Evolutionary conservation across 2,113 vertebrate species (phyloP).

Genomic region (Eptesicus fuscus): DNA sequence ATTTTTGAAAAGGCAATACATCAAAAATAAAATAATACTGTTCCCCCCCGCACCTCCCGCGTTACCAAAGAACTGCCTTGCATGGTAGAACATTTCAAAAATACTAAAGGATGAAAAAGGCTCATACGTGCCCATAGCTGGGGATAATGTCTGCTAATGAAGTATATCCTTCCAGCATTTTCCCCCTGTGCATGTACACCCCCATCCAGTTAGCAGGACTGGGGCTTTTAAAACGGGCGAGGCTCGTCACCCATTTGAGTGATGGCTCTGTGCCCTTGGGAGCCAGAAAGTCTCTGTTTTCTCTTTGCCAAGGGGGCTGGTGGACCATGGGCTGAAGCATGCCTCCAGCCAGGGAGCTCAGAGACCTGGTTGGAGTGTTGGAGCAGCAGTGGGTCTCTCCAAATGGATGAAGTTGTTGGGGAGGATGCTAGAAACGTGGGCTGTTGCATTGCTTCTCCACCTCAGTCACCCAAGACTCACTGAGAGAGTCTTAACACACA

Average conservation of each 20-base stretch:
- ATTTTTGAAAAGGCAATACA: background rate
- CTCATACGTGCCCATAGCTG: background rate
- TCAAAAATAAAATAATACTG: background rate
- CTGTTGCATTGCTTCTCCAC: background rate
- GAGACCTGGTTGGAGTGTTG: background rate
- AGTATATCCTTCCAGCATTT: background rate
- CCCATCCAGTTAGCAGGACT: background rate
- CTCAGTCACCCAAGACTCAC: background rate
- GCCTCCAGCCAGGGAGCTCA: background rate
- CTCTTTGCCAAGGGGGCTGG: background rate
- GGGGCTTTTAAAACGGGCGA: background rate
- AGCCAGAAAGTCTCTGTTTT: background rate
- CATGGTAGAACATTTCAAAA: background rate
- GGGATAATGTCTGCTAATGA: background rate
- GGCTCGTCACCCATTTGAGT: background rate
- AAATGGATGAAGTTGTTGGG: background rate
- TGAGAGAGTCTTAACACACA: background rate
- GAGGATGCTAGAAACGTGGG: background rate
- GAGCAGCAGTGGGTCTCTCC: background rate
- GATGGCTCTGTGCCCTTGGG: background rate
- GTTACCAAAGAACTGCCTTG: background rate
- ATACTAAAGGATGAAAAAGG: background rate
- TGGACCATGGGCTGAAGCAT: rapidly evolving
- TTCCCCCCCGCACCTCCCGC: background rate
- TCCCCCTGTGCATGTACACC: no score